Evolutionary conservation across 30 jellyfish, hydroid and myxozoan species (phyloP).

Genomic region (Turritopsis rubra): DNA sequence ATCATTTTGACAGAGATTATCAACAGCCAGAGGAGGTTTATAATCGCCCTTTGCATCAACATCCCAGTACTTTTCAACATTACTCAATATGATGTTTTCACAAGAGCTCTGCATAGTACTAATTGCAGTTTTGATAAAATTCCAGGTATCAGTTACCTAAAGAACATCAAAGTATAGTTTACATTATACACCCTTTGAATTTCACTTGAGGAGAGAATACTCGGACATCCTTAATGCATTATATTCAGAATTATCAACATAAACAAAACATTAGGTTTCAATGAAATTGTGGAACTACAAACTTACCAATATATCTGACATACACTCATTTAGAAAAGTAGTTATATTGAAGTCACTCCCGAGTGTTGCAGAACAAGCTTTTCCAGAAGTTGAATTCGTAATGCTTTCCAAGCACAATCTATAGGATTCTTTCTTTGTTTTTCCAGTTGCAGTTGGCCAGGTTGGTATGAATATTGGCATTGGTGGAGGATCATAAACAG

Average conservation of each 20-base stretch:
- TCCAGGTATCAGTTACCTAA: conserved; percentile 4
- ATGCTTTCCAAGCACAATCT: conserved; percentile 5
- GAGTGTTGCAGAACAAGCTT: background rate
- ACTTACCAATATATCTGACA: conserved; percentile 11
- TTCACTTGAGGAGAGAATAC: too few relatives aligned
- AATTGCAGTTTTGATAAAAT: background rate
- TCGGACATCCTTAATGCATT: too few relatives aligned
- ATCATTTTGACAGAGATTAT: background rate
- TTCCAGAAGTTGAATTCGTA: background rate
- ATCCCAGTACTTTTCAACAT: conserved; percentile 25
- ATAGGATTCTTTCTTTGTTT: background rate
- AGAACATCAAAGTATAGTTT: background rate
- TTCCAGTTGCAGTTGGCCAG: conserved; percentile 14
- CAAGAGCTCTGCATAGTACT: background rate
- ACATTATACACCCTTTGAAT: too few relatives aligned
- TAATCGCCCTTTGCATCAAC: background rate
- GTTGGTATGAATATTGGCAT: background rate
- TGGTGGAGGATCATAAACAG: background rate
- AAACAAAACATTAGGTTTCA: background rate
- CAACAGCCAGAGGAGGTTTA: background rate
- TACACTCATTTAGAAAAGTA: background rate
- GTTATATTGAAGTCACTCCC: background rate
- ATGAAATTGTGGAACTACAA: background rate
- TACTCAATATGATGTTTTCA: conserved; percentile 7
- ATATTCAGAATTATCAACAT: background rate